Evolutionary conservation across 2,113 vertebrate species (phyloP).

Genomic region (Pseudorhombus dupliciocellatus): DNA sequence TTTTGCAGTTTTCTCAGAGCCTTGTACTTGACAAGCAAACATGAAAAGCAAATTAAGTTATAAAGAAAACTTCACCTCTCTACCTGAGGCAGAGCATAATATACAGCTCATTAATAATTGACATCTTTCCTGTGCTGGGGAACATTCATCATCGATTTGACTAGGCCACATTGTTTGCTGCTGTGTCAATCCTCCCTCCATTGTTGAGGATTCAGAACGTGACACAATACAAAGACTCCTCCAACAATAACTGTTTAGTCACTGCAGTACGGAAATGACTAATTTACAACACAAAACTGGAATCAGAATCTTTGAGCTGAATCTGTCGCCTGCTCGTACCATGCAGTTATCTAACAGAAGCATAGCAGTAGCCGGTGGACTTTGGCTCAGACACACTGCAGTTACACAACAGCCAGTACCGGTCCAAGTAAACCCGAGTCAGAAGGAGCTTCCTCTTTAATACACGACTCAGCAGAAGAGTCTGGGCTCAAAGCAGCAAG

Average conservation of each 20-base stretch:
- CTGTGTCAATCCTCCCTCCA: conserved; percentile 16
- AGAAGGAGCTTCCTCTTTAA: conserved; percentile 49
- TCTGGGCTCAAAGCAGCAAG: conserved; percentile 43
- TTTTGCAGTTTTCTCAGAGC: background rate
- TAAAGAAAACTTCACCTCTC: conserved; percentile 19
- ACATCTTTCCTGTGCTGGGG: conserved; percentile 39
- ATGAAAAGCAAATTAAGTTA: conserved; percentile 5
- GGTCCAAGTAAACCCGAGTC: conserved; percentile 36
- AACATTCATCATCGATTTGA: conserved; percentile 56
- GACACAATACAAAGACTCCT: background rate
- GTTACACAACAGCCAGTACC: conserved; percentile 62
- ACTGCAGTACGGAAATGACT: conserved; percentile 16
- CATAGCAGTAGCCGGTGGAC: conserved; percentile 35
- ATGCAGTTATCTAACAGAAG: conserved; percentile 49
- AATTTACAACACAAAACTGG: background rate
- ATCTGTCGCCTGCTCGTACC: conserved; percentile 21
- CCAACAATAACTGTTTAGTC: background rate
- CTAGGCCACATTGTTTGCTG: conserved; percentile 4
- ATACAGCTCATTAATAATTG: conserved; percentile 72
- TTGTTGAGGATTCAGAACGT: conserved; percentile 19
- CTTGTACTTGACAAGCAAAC: background rate
- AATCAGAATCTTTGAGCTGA: background rate
- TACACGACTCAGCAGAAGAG: conserved; percentile 61
- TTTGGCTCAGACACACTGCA: conserved; percentile 39
- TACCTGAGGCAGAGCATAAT: conserved; percentile 55